A percentile compares a stretch with the other conserved stretches of the same genome.
Conservation (phyloP, 2,888 invertebrate genomes). For the Neoaliturus tenellus region DNA sequence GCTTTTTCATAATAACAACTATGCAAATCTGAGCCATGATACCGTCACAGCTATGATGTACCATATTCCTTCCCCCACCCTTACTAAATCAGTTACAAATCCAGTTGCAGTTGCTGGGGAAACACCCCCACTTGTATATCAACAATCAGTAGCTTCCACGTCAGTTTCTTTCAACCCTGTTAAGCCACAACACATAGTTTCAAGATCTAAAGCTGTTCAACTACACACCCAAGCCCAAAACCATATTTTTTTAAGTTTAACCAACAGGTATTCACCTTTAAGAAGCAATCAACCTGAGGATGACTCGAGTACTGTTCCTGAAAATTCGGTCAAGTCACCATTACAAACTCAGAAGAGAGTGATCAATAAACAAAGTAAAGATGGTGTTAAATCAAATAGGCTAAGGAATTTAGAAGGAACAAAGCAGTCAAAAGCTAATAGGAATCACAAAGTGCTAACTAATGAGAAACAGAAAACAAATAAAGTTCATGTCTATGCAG, state of each 20-base stretch:
- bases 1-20: constrained; percentile 2
- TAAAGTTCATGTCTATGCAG: background rate
- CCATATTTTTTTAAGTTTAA: background rate
- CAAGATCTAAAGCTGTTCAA: background rate
- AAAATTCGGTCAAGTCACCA: background rate
- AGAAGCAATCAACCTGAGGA: background rate
- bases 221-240: background rate
- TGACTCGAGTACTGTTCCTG: background rate
- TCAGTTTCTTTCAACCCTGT: background rate
- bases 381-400: background rate
- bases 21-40: background rate
- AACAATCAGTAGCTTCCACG: background rate
- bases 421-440: background rate
- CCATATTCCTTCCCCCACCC: background rate
- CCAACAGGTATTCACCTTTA: background rate
- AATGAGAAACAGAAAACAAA: background rate
- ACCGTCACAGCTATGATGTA: constrained; percentile 6
- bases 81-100: too few species aligned
- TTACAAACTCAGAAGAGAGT: background rate
- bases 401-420: background rate
- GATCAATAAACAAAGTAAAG: background rate
- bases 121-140: background rate
- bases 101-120: background rate
- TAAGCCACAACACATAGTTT: background rate
- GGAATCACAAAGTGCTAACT: background rate